Evolutionary conservation across 2,113 vertebrate genomes (phyloP), one percentile per base, ranked within the genome.

Genomic region (Callorhinus ursinus): DNA sequence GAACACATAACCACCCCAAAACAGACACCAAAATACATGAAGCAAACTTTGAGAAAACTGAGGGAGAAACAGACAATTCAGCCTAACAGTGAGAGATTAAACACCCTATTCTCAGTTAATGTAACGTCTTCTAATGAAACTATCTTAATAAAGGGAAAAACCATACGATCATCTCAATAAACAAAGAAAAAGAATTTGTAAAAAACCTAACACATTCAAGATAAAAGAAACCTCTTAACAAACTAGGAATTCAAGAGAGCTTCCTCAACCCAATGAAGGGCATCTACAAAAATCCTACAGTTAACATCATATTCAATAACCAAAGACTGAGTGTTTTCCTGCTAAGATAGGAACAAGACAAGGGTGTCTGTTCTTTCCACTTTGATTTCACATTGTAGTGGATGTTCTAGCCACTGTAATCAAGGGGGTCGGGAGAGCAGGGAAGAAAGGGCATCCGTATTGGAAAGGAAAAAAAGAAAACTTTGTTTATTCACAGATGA

Each of bases 171-270:
- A 93, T 59, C 85, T 86, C 14, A 33, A 90, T 1, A 63, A 36
- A 59, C 59, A 84, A 81, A 96, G n/a, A 94, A 84, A 95, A 55
- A 84, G 0, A 33, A 93, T 81, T 63, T 92, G 39, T 39, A 39
- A 39, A 85, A 53, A 53, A 94, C 59, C 42, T 76, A 89, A 49
- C 13, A 42, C 26, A 59, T 33, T 94, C 12, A 74, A 95, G 69
- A 90, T 31, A 74, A 55, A 96, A 53, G 31, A 79, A 90, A 12
- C 1, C 5, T 92, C 63, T 69, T 19, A 79, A 55, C 53, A 74
- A 89, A 82, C 31, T 67, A 84, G 49, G 42, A 89, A 63, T 8
- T 77, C 24, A 69, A 53, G 36, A 46, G 51, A 93, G 80, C 16
- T 55, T 95, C 53, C 33, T 65, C 28, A 72, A 53, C 4, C 24